Percentiles rank a stretch among this genome's conserved stretches.
Evolutionary conservation across 23 tunicate species (phyloP).

Genomic region (Halocynthia roretzi): DNA sequence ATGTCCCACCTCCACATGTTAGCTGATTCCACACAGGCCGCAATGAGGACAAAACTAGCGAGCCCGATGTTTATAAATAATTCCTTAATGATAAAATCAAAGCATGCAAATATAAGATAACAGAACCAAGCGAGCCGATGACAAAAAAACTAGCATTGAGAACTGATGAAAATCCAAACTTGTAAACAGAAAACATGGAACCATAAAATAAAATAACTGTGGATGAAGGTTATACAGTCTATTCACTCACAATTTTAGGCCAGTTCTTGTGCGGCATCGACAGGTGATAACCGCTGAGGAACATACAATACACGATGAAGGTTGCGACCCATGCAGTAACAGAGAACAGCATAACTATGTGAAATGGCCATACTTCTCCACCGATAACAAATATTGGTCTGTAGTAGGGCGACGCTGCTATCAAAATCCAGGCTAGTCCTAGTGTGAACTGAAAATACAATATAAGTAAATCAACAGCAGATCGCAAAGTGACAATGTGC

Average conservation of each 20-base stretch:
- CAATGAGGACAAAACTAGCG: constrained; percentile 38
- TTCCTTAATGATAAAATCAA: constrained; percentile 27
- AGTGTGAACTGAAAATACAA: not conserved
- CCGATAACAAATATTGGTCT: constrained; percentile 74
- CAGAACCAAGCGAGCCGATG: too few relatives aligned
- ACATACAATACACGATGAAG: constrained; percentile 42
- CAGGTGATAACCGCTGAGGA: constrained; percentile 86
- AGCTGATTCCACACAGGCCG: constrained; percentile 60
- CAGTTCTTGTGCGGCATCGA: constrained; percentile 62
- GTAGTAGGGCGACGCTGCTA: constrained; percentile 87
- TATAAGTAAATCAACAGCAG: too few relatives aligned
- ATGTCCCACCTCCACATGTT: constrained; percentile 98
- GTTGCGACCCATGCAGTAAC: constrained; percentile 49
- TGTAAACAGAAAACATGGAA: too few relatives aligned
- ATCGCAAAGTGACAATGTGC: too few relatives aligned
- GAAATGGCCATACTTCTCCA: constrained; percentile 91
- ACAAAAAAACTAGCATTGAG: too few relatives aligned
- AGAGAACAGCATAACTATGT: constrained; percentile 86
- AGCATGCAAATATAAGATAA: too few relatives aligned
- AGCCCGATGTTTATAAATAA: constrained; percentile 51
- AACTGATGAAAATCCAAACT: too few relatives aligned
- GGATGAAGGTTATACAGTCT: not conserved
- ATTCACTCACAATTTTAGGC: constrained; percentile 66
- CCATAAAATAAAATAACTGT: not conserved
- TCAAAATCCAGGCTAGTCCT: constrained; percentile 45